phyloP scores from a whole-genome alignment of 2,888 invertebrate species.

The Zeuzera pyrina region DNA sequence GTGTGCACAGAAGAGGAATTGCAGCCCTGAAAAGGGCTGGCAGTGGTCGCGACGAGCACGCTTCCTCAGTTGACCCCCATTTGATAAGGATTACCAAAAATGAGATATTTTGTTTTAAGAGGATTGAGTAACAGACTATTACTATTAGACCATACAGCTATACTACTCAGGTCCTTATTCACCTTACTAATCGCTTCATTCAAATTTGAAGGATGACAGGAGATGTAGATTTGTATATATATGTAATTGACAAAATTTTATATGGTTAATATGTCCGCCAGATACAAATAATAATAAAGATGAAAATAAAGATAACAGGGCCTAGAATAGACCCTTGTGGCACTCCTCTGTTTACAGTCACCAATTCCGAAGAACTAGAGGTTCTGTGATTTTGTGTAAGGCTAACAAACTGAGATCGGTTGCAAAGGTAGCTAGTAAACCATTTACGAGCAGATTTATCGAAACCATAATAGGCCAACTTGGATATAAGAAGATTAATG shows the following conservation, averaged over 20 bases:
- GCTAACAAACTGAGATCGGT: background rate
- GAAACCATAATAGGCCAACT: no score
- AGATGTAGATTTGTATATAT: no score
- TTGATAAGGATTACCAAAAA: no score
- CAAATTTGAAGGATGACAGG: background rate
- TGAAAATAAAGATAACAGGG: no score
- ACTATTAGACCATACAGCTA: constrained; percentile 5
- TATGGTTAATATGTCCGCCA: constrained; percentile 7
- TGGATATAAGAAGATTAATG: constrained; percentile 14
- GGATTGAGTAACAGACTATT: constrained; percentile 6
- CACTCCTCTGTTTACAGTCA: background rate
- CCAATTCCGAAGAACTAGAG: background rate
- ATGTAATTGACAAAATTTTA: no score
- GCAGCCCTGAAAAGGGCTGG: no score
- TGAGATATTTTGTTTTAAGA: constrained; percentile 6
- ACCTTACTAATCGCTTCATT: background rate
- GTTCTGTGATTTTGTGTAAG: background rate
- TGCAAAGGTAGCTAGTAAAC: constrained; percentile 6
- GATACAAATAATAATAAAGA: no score
- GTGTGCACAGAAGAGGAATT: no score
- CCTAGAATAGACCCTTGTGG: constrained; percentile 11
- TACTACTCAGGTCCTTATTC: constrained; percentile 3
- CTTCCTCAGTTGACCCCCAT: no score
- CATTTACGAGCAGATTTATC: no score
- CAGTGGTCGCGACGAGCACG: no score